Conservation (phyloP, 2,888 invertebrate species). For the Choristoneura rosaceana region DNA sequence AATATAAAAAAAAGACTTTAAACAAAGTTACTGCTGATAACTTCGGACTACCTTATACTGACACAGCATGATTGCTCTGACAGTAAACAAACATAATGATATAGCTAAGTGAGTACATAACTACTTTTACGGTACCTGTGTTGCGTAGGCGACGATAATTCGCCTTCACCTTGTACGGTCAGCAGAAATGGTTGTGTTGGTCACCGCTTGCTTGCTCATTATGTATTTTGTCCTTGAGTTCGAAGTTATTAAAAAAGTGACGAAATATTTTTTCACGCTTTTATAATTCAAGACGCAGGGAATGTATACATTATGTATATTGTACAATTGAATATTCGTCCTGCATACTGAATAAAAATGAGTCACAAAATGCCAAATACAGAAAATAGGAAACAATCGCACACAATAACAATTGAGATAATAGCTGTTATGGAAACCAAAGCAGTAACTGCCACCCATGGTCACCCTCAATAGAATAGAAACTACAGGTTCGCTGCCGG, state of each 20-base stretch:
- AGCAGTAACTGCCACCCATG: too few species aligned
- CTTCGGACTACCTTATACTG: not conserved
- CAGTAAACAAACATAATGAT: not conserved
- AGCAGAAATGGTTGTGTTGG: constrained; percentile 31
- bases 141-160: constrained; percentile 31
- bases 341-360: too few species aligned
- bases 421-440: too few species aligned
- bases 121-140: not conserved
- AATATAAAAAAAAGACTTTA: not conserved
- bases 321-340: not conserved
- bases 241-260: not conserved
- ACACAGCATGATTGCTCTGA: not conserved
- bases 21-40: not conserved
- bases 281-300: too few species aligned
- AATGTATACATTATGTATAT: too few species aligned
- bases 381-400: too few species aligned
- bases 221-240: not conserved
- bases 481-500: too few species aligned
- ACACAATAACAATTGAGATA: too few species aligned
- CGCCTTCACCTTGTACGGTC: constrained; percentile 34
- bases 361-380: too few species aligned
- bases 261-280: not conserved
- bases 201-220: not conserved
- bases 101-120: not conserved
- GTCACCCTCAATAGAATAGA: too few species aligned